Evolutionary conservation across 2,797 vertebrate species (phyloP).

Genomic region (Ptychadena robeensis): DNA sequence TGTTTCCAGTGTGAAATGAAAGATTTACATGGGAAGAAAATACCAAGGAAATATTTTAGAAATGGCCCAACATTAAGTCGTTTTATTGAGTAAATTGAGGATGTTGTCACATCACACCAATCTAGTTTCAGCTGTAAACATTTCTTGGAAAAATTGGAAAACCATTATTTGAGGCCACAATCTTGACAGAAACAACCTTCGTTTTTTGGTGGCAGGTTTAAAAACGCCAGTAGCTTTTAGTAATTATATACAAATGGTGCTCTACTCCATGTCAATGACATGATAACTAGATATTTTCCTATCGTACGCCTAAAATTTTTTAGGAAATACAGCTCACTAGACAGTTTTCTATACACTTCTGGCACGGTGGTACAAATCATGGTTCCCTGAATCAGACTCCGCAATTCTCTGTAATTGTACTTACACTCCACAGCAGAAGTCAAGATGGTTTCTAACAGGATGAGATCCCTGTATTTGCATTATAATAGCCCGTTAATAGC

Average conservation of each 20-base stretch:
- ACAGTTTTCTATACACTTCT: not conserved
- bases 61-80: too few species aligned
- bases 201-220: not conserved
- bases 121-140: too few species aligned
- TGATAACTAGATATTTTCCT: not conserved
- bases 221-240: not conserved
- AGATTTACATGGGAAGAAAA: too few species aligned
- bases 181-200: not conserved
- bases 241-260: not conserved
- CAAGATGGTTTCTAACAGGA: conserved; percentile 73
- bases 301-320: not conserved
- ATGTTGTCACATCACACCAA: too few species aligned
- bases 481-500: conserved; percentile 99
- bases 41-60: too few species aligned
- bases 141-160: too few species aligned
- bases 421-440: conserved; percentile 7
- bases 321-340: not conserved
- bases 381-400: not conserved
- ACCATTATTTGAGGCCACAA: too few species aligned
- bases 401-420: not conserved
- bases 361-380: not conserved
- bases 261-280: not conserved
- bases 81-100: too few species aligned
- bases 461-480: conserved; percentile 90
- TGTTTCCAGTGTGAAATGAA: too few species aligned